These are phyloP conservation scores for Geococcyx californianus DNA, from an alignment of 2,113 vertebrate genomes.

Conservation along the genomic window DNA sequence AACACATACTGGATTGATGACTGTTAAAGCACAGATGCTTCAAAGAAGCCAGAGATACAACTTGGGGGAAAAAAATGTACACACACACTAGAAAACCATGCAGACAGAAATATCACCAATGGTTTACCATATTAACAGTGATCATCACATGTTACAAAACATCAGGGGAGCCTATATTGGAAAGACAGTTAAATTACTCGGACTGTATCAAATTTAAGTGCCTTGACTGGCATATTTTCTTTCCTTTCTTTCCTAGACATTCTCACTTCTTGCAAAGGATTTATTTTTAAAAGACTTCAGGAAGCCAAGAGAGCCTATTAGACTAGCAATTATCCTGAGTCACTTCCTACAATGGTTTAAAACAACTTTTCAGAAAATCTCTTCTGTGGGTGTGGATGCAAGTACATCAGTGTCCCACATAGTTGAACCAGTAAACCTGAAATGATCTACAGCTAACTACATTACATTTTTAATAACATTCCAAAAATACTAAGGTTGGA, in stretches of 20 bases:
- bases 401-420: neutral
- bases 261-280: constrained; percentile 10
- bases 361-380: constrained; percentile 23
- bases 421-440: neutral
- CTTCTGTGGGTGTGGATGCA: neutral
- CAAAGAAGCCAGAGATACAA: neutral
- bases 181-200: constrained; percentile 29
- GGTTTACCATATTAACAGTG: neutral
- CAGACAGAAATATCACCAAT: constrained; percentile 7
- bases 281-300: constrained; percentile 57
- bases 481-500: neutral
- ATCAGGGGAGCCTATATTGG: constrained; percentile 18
- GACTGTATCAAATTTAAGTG: constrained; percentile 14
- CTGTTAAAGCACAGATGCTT: neutral
- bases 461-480: neutral
- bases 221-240: neutral
- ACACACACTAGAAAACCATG: neutral
- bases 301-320: constrained; percentile 4
- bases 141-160: constrained; percentile 10
- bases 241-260: neutral
- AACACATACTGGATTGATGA: neutral
- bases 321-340: constrained; percentile 45
- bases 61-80: neutral
- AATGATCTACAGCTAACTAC: neutral
- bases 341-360: constrained; percentile 37